Conservation (phyloP, 2,113 vertebrate genomes). For the Bos indicus region DNA sequence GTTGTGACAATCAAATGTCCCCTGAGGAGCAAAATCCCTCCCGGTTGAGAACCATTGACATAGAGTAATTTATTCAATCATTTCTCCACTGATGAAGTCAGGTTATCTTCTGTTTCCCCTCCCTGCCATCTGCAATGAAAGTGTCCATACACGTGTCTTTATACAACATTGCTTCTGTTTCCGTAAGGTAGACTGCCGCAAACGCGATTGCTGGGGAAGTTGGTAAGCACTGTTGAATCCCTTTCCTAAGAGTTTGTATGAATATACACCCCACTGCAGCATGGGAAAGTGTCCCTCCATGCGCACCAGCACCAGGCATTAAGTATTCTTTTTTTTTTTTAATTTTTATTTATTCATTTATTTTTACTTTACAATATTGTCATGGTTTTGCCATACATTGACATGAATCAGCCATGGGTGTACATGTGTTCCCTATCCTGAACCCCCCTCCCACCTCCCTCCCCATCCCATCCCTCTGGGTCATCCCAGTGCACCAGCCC, state of each 20-base stretch:
- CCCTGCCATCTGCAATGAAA: not conserved
- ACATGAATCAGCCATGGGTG: too few relatives aligned
- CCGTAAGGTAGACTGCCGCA: not conserved
- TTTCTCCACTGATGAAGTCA: not conserved
- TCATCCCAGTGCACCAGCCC: too few relatives aligned
- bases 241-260: not conserved
- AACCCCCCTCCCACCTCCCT: too few relatives aligned
- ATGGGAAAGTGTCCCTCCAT: not conserved
- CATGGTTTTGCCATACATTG: too few relatives aligned
- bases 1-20: not conserved
- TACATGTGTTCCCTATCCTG: too few relatives aligned
- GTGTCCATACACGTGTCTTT: not conserved
- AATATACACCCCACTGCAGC: not conserved
- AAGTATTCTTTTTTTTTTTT: not conserved
- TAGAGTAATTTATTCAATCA: not conserved
- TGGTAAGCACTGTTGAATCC: not conserved
- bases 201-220: not conserved
- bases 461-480: too few relatives aligned
- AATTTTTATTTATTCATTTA: too few relatives aligned
- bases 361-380: too few relatives aligned
- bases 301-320: not conserved
- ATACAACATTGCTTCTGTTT: not conserved
- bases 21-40: not conserved
- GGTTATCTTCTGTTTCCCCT: not conserved
- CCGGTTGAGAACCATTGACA: not conserved